Conservation (phyloP, 2,888 invertebrate species). For the Dioctria rufipes region DNA sequence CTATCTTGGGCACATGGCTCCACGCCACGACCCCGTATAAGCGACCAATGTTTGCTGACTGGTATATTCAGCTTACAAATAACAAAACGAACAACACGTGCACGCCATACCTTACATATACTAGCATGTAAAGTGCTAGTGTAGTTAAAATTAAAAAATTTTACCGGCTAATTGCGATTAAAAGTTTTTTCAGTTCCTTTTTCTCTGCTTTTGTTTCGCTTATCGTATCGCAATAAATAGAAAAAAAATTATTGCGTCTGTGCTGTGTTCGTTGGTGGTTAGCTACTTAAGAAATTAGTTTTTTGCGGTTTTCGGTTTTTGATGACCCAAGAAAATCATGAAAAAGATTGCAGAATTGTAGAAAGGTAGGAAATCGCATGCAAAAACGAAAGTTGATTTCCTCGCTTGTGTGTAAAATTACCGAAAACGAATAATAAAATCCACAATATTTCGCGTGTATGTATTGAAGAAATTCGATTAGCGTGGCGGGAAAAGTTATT, state of each 20-base stretch:
- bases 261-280: background rate
- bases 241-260: background rate
- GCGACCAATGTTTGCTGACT: background rate
- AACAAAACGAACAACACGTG: too few species aligned
- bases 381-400: slow-evolving; percentile 1
- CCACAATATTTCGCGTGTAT: background rate
- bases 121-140: background rate
- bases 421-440: background rate
- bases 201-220: background rate
- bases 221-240: background rate
- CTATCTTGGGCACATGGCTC: background rate
- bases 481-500: background rate
- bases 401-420: background rate
- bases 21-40: background rate
- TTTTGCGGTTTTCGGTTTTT: background rate
- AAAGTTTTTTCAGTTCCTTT: background rate
- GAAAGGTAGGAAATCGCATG: background rate
- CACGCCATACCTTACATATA: too few species aligned
- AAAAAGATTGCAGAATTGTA: background rate
- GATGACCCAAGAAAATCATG: background rate
- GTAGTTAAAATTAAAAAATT: background rate
- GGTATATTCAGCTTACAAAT: background rate
- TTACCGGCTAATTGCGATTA: background rate
- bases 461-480: background rate
- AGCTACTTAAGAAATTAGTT: slow-evolving; percentile 10